Conservation (phyloP, 2,113 vertebrate species). For the Toxostoma redivivum region DNA sequence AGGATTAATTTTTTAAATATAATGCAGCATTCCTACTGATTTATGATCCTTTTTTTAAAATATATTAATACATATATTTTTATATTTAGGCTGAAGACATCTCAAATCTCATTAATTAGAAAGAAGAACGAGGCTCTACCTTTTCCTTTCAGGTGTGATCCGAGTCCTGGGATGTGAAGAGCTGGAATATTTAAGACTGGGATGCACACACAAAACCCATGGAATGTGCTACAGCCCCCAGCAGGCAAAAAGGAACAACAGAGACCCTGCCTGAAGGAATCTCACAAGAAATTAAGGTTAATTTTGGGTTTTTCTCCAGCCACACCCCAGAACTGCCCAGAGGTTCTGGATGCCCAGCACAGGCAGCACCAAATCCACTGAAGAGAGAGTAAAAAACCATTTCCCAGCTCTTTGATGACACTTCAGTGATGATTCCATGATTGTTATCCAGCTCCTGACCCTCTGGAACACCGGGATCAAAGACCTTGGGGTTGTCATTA, state of each 20-base stretch:
- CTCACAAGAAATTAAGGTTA: background rate
- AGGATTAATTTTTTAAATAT: background rate
- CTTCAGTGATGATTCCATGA: background rate
- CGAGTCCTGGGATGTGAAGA: background rate
- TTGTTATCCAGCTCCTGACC: background rate
- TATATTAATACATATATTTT: background rate
- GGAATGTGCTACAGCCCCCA: background rate
- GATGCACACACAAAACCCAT: background rate
- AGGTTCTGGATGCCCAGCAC: background rate
- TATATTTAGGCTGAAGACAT: background rate
- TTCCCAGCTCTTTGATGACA: background rate
- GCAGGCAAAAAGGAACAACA: background rate
- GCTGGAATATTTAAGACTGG: background rate
- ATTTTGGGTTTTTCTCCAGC: background rate
- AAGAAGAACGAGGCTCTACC: background rate
- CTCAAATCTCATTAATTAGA: background rate
- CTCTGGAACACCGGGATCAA: slow-evolving; percentile 21
- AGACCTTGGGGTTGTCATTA: slow-evolving; percentile 1
- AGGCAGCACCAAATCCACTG: background rate
- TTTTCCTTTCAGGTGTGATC: background rate
- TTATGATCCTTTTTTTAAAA: background rate
- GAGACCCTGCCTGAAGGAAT: background rate
- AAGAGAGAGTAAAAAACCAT: background rate
- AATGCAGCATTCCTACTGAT: background rate
- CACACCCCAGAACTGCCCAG: background rate